Evolutionary conservation across 2,888 invertebrate species (phyloP).

Genomic region (Leucozona laternaria): DNA sequence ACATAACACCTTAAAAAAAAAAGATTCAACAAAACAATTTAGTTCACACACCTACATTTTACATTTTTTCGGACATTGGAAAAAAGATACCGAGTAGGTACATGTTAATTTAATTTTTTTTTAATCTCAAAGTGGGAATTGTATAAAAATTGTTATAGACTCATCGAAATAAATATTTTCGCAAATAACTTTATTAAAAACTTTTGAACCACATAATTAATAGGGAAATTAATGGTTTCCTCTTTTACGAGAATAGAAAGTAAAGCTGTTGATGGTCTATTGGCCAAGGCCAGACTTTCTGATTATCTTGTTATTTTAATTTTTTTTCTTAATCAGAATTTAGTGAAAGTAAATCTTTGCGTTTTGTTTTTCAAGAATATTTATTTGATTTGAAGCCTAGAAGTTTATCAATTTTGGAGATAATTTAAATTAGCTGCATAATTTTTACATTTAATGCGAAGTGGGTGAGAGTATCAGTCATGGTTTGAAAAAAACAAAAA

Average conservation of each 20-base stretch:
- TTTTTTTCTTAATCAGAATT: conserved; percentile 4
- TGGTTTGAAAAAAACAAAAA: not conserved
- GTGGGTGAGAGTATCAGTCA: not conserved
- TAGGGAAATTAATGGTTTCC: conserved; percentile 23
- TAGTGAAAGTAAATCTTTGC: conserved; percentile 21
- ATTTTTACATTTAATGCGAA: not conserved
- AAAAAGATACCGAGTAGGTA: not conserved
- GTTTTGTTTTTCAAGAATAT: not conserved
- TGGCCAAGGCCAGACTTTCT: conserved; percentile 15
- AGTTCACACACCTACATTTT: conserved; percentile 18
- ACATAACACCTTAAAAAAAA: not conserved
- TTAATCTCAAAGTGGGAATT: not conserved
- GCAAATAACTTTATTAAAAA: not conserved
- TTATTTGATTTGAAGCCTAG: not conserved
- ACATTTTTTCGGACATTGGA: not conserved
- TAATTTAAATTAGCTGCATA: not conserved
- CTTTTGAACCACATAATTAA: conserved; percentile 15
- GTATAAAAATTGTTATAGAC: not conserved
- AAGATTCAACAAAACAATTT: conserved; percentile 1
- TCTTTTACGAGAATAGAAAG: conserved; percentile 32
- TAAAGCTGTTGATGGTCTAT: not conserved
- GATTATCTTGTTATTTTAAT: conserved; percentile 8
- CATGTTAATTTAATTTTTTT: not conserved
- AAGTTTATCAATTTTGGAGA: not conserved
- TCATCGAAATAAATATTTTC: not conserved